phyloP scores from a whole-genome alignment of 1,140 invertebrate genomes.

The Scaptodrosophila lebanonensis region DNA sequence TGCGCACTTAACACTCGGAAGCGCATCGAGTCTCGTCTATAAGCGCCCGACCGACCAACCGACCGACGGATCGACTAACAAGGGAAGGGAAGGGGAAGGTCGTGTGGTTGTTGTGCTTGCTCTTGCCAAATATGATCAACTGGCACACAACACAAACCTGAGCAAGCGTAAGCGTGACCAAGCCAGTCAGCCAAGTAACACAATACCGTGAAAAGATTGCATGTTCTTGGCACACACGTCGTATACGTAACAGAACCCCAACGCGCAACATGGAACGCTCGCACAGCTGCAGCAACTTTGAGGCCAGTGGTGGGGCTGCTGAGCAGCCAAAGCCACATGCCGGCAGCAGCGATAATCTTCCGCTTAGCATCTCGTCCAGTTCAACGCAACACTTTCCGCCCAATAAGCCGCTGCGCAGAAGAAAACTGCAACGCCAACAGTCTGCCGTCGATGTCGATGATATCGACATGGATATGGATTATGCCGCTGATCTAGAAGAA shows the following conservation, averaged over 20 bases:
- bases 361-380: constrained; percentile 7
- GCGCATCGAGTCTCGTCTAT: too few species aligned
- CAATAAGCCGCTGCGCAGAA: constrained; percentile 49
- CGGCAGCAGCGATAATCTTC: constrained; percentile 55
- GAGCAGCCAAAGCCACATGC: constrained; percentile 7
- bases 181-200: too few species aligned
- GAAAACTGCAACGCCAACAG: constrained; percentile 51
- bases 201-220: too few species aligned
- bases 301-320: constrained; percentile 15
- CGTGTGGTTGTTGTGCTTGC: constrained; percentile 17
- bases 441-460: constrained; percentile 40
- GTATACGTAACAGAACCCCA: background rate
- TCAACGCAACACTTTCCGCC: constrained; percentile 43
- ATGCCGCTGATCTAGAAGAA: constrained; percentile 64
- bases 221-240: constrained; percentile 4
- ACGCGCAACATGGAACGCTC: constrained; percentile 47
- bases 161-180: too few species aligned
- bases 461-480: constrained; percentile 12
- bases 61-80: too few species aligned
- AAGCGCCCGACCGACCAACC: too few species aligned
- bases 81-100: too few species aligned
- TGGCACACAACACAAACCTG: constrained; percentile 4
- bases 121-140: constrained; percentile 60
- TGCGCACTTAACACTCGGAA: too few species aligned
- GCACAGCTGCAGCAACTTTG: constrained; percentile 61